Base-by-base conservation (phyloP, 2,888 invertebrate species). In the Lithophane socia region DNA sequence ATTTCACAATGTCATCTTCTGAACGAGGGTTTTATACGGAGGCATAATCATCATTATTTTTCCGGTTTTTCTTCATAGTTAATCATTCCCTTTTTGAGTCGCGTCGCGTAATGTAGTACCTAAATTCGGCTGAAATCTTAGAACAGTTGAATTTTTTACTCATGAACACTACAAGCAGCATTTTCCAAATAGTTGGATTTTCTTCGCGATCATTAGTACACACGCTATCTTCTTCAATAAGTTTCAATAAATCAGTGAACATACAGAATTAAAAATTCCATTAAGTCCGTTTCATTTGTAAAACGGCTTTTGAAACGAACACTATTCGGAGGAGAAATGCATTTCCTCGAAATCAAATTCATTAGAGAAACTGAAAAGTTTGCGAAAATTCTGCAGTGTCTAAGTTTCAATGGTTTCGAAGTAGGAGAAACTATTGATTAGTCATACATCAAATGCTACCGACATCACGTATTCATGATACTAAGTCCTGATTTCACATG, bases 231-330 rank as follows among this genome's bases (percentile, higher is more conserved):
- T 18, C 29, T 21, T 60, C 24, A 24, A n/a, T 42, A 54, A 24
- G 18, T 54, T 66, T 65, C 13, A 68, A 37, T 68, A 18, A 60
- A 60, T 74, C 13, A 21, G n/a, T 49, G 58, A 67, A 37, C 58
- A 71, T 10, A 60, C 24, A 8, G n/a, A 74, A 80, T 47, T 47
- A 42, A 80, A 75, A 80, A 84, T 18, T 56, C 60, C 37, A 75
- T 71, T 84, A 64, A 56, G 3, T n/a, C 12, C 47, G 18, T 13
- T 42, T 42, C 18, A 61, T 73, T 80, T 54, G 16, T 18, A 9
- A 58, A 75, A 64, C 37, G 12, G 18, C 29, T 37, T 68, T 12
- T 49, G 18, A 49, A 60, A 29, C 18, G 18, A 47, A 52, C 1
- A 24, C 8, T 24, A 3, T 47, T 42, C 47, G 5, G 42, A 42